Evolutionary conservation across 2,888 invertebrate genomes (phyloP), one percentile per base, ranked within the genome.

Genomic region (Dichetophora obliterata): DNA sequence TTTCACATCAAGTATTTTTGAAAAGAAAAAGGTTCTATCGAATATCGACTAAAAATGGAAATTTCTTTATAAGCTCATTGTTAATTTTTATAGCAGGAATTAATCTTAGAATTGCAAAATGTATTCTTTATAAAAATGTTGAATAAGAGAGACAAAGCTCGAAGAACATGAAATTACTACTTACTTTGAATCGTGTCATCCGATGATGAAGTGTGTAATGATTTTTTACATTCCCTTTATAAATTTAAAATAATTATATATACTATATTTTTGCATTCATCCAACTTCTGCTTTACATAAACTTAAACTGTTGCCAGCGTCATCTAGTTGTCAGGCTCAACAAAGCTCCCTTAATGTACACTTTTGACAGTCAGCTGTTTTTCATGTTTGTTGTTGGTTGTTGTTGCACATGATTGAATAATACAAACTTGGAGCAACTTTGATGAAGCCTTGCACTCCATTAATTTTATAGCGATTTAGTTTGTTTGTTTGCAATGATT

Each of bases 331-430:
- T 34, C 16, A 66, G 11, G 3, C 31, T 5, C 14, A 16, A 16
- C n/a, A 31, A n/a, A n/a, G n/a, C n/a, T n/a, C n/a, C n/a, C n/a
- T n/a, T n/a, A n/a, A n/a, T n/a, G n/a, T n/a, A n/a, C n/a, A n/a
- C n/a, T n/a, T n/a, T 68, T 68, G 68, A 69, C 50, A 69, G 24
- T 66, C 66, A 66, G 66, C 66, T 66, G 66, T n/a, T 34, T 0
- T 8, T 43, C n/a, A 34, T 8, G 22, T 22, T 5, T 37, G 6
- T 27, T 65, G 1, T 65, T 65, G 65, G 50, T 72, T 19, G 43
- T 52, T 24, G 24, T 34, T 68, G 68, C 16, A 69, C 61, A 37
- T 22, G 65, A 74, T 74, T 65, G 43, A 61, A 61, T 72, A 72
- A 72, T n/a, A n/a, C 37, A n/a, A 57, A 57, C 57, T 66, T 22